Evolutionary conservation across 2,797 vertebrate species (phyloP), one percentile per base, ranked within the genome.

Genomic region (Podargus strigoides): DNA sequence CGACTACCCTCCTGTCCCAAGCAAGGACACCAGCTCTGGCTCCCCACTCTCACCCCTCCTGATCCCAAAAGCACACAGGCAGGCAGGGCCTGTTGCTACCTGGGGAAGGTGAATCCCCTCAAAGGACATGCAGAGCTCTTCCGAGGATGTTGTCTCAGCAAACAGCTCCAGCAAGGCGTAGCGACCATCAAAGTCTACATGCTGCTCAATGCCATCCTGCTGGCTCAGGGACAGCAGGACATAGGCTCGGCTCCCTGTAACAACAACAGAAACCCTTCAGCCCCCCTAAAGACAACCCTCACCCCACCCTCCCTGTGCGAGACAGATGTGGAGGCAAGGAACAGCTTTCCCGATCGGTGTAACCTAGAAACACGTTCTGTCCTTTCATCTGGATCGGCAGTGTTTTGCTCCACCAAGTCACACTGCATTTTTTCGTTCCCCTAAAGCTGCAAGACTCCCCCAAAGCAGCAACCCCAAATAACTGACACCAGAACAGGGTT

Each of bases 91-190:
- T 18, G 47, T 27, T 4, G 1, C 70, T 96, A 99, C 99, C 98
- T 99, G 99, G 8, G 99, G 99, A 76, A 99, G 98, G 93, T 98
- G 99, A 47, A 99, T 98, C 49, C 99, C 99, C 81, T 99, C 99
- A 46, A 99, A 99, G 85, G 98, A 99, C 97, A 99, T 97, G 77
- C 98, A 98, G 69, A 98, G 98, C 68, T 99, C 99, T 97, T 99
- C 99, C 4, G 98, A 98, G 1, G 99, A 99, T 0, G 96, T 99
- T 24, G 97, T 99, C 91, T 99, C 99, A 3, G 99, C 98, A 62
- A 99, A 99, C 90, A 99, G 98, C 97, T 99, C 99, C 98, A 99
- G 96, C 73, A 99, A 98, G 26, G 99, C 99, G 97, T 98, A 99
- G 74, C 99, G 98, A 73, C 99, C 98, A 34, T 99, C 99, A 67